These are phyloP conservation scores for Drosophila mimica DNA, from an alignment of 2,888 invertebrate genomes.

Conservation along the genomic window DNA sequence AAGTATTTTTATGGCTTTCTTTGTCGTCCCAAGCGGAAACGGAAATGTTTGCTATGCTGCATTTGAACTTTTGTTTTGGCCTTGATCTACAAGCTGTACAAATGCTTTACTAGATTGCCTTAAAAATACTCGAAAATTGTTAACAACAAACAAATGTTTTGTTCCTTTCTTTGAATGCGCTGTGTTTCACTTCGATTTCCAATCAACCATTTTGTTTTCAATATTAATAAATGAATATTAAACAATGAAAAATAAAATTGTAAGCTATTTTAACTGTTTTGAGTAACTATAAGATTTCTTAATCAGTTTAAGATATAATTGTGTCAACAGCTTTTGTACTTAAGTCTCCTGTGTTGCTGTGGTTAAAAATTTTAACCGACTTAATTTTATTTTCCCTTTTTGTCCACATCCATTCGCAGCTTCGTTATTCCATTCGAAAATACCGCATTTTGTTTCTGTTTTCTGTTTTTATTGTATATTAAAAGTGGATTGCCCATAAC, in stretches of 20 bases:
- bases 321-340: neutral
- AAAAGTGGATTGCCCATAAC: neutral
- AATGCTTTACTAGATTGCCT: conserved; percentile 11
- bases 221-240: neutral
- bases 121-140: conserved; percentile 6
- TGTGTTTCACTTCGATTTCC: neutral
- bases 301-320: neutral
- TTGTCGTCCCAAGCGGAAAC: conserved; percentile 31
- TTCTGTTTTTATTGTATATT: neutral
- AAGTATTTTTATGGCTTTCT: neutral
- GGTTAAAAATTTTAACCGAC: neutral
- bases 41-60: conserved; percentile 57
- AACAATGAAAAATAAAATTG: neutral
- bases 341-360: neutral
- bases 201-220: too few relatives aligned
- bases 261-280: neutral
- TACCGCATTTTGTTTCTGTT: neutral
- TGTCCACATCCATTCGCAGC: neutral
- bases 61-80: conserved; percentile 20
- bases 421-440: neutral
- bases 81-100: conserved; percentile 14
- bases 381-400: neutral
- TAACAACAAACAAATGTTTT: neutral
- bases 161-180: neutral
- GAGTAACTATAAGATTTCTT: neutral